Base-by-base conservation (phyloP, 2,888 invertebrate species). In the Drosophila parthenogenetica region DNA sequence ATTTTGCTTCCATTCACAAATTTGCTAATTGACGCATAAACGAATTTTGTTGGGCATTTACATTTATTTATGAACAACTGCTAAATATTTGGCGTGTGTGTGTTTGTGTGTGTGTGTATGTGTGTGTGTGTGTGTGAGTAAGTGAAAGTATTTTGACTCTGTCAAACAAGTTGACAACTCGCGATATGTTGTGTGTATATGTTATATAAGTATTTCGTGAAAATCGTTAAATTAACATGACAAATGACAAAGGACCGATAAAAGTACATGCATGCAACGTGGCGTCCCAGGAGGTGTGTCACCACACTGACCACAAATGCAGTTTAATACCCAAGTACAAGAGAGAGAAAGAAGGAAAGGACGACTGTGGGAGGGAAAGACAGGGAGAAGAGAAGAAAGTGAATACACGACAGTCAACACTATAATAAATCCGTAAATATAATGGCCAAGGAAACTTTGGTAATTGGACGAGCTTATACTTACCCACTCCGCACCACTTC, bases 391-490 rank as follows among this genome's bases (percentile, higher is more conserved):
- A 13, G 7, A 5, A 5, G 37, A 1, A 16, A 25, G 17, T 16
- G 46, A 16, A 22, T 35, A 2, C 59, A 49, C 68, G 87, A 67
- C 78, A 80, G 82, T 86, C 87, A 82, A 82, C 82, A 84, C 84
- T 73, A 87, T 84, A 87, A 87, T 87, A 87, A 83, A 87, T 83
- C 84, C 78, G 68, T 80, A 83, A 82, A 80, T 82, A 83, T 88
- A 86, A 84, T 73, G 84, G 58, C 79, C 69, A 73, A 86, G 87
- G 83, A 88, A 83, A 84, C 83, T 84, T 88, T 78, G 78, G 87
- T 84, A 84, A 84, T 84, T 84, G 88, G 81, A 73, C 84, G 77
- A 88, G 89, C 83, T 84, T 80, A 86, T 83, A 87, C 82, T 84
- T 88, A 29, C 63, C 49, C 76, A 51, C 55, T 37, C 19, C 45